A percentile compares a stretch with the other conserved stretches of the same genome.
phyloP scores from a whole-genome alignment of 2,797 vertebrate genomes.

The Somateria mollissima region DNA sequence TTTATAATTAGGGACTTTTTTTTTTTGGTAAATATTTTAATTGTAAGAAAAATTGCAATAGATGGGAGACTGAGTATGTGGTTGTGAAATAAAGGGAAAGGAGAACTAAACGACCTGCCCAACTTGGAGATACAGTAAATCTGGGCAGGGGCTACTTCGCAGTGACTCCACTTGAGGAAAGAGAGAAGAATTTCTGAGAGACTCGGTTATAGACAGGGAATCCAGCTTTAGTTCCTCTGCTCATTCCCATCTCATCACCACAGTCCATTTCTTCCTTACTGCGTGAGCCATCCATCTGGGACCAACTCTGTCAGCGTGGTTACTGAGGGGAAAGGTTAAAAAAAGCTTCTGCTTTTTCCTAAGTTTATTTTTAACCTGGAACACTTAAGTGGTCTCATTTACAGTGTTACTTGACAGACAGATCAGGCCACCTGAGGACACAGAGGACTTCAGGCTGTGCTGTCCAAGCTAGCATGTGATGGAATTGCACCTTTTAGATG shows the following conservation, averaged over 20 bases:
- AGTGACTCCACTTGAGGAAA: neutral
- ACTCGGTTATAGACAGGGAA: neutral
- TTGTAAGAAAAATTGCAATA: neutral
- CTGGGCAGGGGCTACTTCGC: neutral
- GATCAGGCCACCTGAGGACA: neutral
- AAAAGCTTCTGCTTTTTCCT: conserved; percentile 21
- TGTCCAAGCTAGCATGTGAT: neutral
- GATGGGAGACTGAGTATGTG: neutral
- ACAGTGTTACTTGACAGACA: neutral
- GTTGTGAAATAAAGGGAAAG: neutral
- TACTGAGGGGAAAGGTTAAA: neutral
- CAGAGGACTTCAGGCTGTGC: neutral
- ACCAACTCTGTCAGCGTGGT: neutral
- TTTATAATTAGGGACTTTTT: neutral
- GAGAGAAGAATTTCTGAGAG: neutral
- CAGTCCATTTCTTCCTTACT: neutral
- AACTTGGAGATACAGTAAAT: neutral
- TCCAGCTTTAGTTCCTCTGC: neutral
- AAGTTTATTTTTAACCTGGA: conserved; percentile 52
- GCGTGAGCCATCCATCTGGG: neutral
- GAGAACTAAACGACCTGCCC: neutral
- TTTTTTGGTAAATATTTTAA: neutral
- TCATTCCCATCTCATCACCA: neutral
- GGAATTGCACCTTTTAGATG: neutral
- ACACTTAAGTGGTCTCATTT: neutral